Evolutionary conservation across 2,888 invertebrate genomes (phyloP), one percentile per base, ranked within the genome.

Genomic region (Amaurobius ferox): DNA sequence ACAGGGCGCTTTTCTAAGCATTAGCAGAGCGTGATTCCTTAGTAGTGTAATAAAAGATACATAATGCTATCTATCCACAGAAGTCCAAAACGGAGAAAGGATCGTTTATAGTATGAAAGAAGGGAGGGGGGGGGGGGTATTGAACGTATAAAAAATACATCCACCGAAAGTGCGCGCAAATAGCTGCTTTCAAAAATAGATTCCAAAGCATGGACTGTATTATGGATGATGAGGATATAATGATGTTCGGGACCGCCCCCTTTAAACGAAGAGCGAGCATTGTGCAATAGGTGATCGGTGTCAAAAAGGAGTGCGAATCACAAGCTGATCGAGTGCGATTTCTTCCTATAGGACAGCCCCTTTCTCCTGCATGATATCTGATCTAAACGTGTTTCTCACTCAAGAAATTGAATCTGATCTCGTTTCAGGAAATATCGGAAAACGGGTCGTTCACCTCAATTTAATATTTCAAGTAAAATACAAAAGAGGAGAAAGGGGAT

Each of bases 351-450:
- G 55, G 23, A 55, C 19, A 23, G 23, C 23, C 55, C 23, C 55
- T 23, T 55, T 55, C 23, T 55, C 19, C 35, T 35, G 9, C 35
- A 35, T 5, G 55, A 19, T 55, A 55, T 55, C 55, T 55, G 55
- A 55, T 55, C 5, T 23, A 23, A 55, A 16, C 55, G 19, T 23
- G 55, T 55, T 55, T 23, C 55, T 55, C 11, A 16, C 55, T 23
- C 55, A 23, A 55, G 55, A 55, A 55, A 55, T 23, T 55, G 55
- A 23, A 55, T 55, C 55, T 55, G 55, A 55, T 55, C 55, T 55
- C 55, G 23, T 55, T 55, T 55, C 55, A 55, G 55, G 55, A 55
- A 55, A 55, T 55, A 19, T 19, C 55, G 55, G n/a, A 55, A 55
- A 7, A 9, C 55, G 55, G 55, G 55, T 55, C 23, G 23, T 55